These are phyloP conservation scores for Leptocoma aspasia DNA, from an alignment of 2,113 vertebrate species.

Conservation along the genomic window DNA sequence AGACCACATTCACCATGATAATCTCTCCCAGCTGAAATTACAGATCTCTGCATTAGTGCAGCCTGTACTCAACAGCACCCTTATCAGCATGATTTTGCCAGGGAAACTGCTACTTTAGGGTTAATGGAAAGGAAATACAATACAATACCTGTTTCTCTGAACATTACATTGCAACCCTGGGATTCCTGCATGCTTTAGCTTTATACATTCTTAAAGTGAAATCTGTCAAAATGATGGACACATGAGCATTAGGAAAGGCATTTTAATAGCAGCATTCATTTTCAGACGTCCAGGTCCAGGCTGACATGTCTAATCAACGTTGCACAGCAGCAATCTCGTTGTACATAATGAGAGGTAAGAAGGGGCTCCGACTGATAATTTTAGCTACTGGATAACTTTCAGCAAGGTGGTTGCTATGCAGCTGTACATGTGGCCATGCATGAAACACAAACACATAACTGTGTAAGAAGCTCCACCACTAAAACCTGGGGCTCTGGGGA, in stretches of 20 bases:
- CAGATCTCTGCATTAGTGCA: neutral
- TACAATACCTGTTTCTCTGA: neutral
- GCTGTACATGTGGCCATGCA: neutral
- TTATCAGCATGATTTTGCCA: neutral
- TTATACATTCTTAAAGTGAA: conserved; percentile 19
- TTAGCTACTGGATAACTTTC: conserved; percentile 21
- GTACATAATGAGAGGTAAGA: conserved; percentile 2
- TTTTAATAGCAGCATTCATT: conserved; percentile 45
- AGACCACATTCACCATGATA: neutral
- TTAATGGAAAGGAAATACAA: conserved; percentile 30
- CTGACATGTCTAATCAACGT: conserved; percentile 44
- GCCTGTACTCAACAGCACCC: neutral
- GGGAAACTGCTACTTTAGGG: neutral
- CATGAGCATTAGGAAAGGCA: conserved; percentile 34
- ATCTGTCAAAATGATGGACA: conserved; percentile 56
- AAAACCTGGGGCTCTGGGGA: neutral
- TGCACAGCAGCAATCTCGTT: conserved; percentile 22
- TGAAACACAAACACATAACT: neutral
- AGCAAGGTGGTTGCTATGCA: neutral
- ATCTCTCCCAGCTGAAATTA: neutral
- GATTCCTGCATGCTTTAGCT: neutral
- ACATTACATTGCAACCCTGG: neutral
- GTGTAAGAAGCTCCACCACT: neutral
- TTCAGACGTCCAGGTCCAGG: conserved; percentile 4
- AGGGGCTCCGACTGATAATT: neutral